phyloP scores from a whole-genome alignment of 2,888 invertebrate species.

The Carpatolechia fugitivella region DNA sequence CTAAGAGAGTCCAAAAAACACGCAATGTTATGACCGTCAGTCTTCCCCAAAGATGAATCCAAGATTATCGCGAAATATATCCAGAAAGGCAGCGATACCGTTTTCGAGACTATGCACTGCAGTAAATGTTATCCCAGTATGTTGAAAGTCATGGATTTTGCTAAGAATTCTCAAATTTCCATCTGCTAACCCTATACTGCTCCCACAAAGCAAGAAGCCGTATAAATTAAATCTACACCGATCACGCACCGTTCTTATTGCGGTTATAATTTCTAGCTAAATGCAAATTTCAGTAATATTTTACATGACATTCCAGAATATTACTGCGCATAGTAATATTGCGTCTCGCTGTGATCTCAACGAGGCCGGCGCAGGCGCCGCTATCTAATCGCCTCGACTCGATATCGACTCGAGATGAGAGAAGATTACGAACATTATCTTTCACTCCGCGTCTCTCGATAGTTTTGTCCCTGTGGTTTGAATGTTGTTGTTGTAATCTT shows the following conservation, averaged over 20 bases:
- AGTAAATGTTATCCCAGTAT: too few relatives aligned
- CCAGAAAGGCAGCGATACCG: too few relatives aligned
- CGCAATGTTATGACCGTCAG: too few relatives aligned
- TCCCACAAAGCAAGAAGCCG: not conserved
- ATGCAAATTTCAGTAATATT: not conserved
- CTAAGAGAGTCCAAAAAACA: too few relatives aligned
- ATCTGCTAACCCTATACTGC: too few relatives aligned
- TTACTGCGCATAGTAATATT: not conserved
- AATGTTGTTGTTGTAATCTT: not conserved
- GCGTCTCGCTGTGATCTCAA: not conserved
- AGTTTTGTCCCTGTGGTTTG: not conserved
- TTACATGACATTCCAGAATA: not conserved
- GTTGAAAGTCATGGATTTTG: too few relatives aligned
- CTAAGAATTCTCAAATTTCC: too few relatives aligned
- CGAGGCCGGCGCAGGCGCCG: not conserved
- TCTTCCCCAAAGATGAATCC: too few relatives aligned
- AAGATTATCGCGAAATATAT: too few relatives aligned
- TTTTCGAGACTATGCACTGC: too few relatives aligned
- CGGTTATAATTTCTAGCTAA: not conserved
- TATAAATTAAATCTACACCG: not conserved
- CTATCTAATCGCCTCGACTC: slow-evolving; percentile 16
- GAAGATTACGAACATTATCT: slow-evolving; percentile 17
- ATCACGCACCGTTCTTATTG: not conserved
- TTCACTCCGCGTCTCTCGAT: not conserved
- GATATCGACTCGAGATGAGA: slow-evolving; percentile 18